Percentiles rank a stretch among this genome's conserved stretches.
phyloP scores from a whole-genome alignment of 2,797 vertebrate genomes.

The Anableps anableps region DNA sequence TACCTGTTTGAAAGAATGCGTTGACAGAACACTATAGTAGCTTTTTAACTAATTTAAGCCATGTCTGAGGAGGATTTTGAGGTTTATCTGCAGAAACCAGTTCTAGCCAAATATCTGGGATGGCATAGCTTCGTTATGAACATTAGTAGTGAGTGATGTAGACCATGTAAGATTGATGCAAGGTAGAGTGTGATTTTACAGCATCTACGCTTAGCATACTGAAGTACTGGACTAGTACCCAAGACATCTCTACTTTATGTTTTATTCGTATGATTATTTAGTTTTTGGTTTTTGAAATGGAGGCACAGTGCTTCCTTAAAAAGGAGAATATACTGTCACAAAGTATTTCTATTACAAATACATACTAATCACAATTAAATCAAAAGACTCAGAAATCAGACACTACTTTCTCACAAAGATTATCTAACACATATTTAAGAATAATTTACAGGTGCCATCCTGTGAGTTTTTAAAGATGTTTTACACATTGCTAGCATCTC shows the following conservation, averaged over 20 bases:
- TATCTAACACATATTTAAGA: constrained; percentile 26
- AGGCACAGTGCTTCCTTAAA: not conserved
- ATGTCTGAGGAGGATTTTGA: not conserved
- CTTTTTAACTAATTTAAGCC: not conserved
- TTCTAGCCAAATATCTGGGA: not conserved
- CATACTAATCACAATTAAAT: constrained; percentile 4
- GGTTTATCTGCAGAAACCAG: not conserved
- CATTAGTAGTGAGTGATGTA: not conserved
- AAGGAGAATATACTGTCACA: not conserved
- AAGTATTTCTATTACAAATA: not conserved
- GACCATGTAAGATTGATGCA: not conserved
- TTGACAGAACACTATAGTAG: too few species aligned
- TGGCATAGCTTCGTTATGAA: not conserved
- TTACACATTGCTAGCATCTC: not conserved
- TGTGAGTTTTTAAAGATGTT: constrained; percentile 19
- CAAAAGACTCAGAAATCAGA: not conserved
- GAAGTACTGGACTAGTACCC: not conserved
- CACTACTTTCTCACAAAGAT: not conserved
- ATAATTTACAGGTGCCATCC: constrained; percentile 12
- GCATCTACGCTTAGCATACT: not conserved
- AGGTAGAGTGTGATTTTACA: not conserved
- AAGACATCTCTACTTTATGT: not conserved
- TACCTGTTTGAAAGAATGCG: not conserved
- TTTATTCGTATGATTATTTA: not conserved
- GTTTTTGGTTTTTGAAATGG: not conserved